Conservation (phyloP, 30 jellyfish, hydroid and myxozoan genomes). For the Hydractinia symbiolongicarpus region DNA sequence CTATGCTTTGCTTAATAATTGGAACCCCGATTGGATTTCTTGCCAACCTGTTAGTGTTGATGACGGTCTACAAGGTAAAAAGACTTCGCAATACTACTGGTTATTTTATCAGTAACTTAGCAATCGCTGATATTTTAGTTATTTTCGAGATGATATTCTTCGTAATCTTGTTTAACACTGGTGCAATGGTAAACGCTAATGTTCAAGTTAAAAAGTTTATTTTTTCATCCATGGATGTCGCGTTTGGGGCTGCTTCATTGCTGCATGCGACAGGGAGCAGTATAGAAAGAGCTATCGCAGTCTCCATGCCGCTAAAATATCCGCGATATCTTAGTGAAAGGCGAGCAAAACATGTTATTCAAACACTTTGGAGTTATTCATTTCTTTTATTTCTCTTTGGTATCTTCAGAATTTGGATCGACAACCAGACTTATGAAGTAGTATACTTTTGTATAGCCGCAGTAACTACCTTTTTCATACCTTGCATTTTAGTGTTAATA, state of each 20-base stretch:
- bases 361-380: slow-evolving; percentile 22
- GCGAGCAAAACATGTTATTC: slow-evolving; percentile 28
- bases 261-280: slow-evolving; percentile 33
- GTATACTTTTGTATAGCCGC: slow-evolving; percentile 18
- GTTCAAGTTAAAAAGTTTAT: slow-evolving; percentile 20
- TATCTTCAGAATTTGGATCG: slow-evolving; percentile 21
- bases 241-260: slow-evolving; percentile 29
- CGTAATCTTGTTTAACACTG: slow-evolving; percentile 9
- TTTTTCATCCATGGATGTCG: slow-evolving; percentile 28
- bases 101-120: slow-evolving; percentile 28
- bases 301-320: slow-evolving; percentile 28
- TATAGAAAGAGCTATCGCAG: slow-evolving; percentile 31
- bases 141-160: slow-evolving; percentile 19
- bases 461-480: slow-evolving; percentile 21
- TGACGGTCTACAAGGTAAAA: slow-evolving; percentile 30
- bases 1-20: background rate
- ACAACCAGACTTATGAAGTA: background rate
- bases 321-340: slow-evolving; percentile 31
- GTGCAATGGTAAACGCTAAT: slow-evolving; percentile 3
- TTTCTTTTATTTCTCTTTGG: slow-evolving; percentile 9
- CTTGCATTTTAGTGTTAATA: slow-evolving; percentile 19
- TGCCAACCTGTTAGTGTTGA: slow-evolving; percentile 20
- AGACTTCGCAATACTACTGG: slow-evolving; percentile 32
- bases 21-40: slow-evolving; percentile 26
- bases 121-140: slow-evolving; percentile 31